phyloP scores from a whole-genome alignment of 2,888 invertebrate genomes.

The Aphelenchoides bicaudatus region DNA sequence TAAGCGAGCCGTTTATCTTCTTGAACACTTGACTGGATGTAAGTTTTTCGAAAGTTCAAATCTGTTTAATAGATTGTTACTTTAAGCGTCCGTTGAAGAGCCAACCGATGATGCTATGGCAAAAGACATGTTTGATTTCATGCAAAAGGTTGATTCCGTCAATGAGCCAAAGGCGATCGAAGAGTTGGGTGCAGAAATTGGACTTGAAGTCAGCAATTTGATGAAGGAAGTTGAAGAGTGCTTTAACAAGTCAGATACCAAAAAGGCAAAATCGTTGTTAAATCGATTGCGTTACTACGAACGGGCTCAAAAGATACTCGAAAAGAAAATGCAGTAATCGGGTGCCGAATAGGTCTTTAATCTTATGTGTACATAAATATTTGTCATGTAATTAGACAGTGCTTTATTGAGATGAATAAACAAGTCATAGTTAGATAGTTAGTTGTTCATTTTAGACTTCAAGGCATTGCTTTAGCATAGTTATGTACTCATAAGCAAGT shows the following conservation, averaged over 20 bases:
- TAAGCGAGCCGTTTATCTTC: slow-evolving; percentile 21
- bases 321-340: slow-evolving; percentile 18
- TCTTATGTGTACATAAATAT: no score
- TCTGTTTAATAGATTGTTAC: slow-evolving; percentile 9
- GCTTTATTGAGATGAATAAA: neutral
- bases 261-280: slow-evolving; percentile 18
- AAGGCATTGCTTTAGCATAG: no score
- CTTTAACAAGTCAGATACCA: slow-evolving; percentile 21
- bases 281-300: slow-evolving; percentile 25
- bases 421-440: neutral
- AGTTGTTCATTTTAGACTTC: no score
- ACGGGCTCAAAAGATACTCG: slow-evolving; percentile 28
- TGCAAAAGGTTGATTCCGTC: slow-evolving; percentile 21
- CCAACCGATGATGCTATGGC: slow-evolving; percentile 17
- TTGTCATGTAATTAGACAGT: neutral
- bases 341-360: no score
- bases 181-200: slow-evolving; percentile 18
- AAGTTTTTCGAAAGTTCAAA: slow-evolving; percentile 21
- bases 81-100: neutral
- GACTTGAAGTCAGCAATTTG: slow-evolving; percentile 23
- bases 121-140: slow-evolving; percentile 27
- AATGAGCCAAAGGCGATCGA: slow-evolving; percentile 20
- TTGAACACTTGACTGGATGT: slow-evolving; percentile 17
- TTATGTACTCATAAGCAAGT: no score
- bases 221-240: slow-evolving; percentile 15